Evolutionary conservation across 2,797 vertebrate genomes (phyloP).

Genomic region (Sciaenops ocellatus): DNA sequence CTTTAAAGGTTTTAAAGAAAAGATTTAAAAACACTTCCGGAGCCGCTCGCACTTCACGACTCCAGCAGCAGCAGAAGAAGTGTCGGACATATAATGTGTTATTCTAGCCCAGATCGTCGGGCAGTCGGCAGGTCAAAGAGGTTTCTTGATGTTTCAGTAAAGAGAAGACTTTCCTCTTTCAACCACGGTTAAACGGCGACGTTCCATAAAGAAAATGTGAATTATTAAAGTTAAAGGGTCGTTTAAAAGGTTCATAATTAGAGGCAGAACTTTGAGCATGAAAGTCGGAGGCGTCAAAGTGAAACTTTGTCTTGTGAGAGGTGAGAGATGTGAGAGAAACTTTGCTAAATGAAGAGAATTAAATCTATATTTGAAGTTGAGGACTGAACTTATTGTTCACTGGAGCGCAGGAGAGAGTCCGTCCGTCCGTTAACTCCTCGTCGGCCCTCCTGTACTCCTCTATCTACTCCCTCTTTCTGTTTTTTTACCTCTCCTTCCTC

Average conservation of each 20-base stretch:
- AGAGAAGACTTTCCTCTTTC: not conserved
- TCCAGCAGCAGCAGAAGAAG: not conserved
- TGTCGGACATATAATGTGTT: not conserved
- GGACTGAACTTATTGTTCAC: constrained; percentile 44
- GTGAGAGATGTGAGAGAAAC: constrained; percentile 35
- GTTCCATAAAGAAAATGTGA: not conserved
- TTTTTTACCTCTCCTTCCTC: not conserved
- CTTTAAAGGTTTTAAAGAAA: too few relatives aligned
- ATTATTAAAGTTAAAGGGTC: constrained; percentile 5
- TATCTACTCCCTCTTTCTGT: not conserved
- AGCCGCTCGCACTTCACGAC: too few relatives aligned
- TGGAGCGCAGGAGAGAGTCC: constrained; percentile 53
- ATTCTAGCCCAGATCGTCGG: not conserved
- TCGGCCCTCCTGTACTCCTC: not conserved
- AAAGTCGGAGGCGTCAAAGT: constrained; percentile 9
- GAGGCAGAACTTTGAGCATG: not conserved
- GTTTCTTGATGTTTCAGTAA: not conserved
- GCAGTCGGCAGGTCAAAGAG: not conserved
- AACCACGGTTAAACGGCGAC: not conserved
- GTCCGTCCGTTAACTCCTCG: constrained; percentile 41
- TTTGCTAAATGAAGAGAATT: constrained; percentile 37
- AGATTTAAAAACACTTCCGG: too few relatives aligned
- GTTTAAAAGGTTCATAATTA: constrained; percentile 15
- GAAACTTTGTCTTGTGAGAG: constrained; percentile 16
- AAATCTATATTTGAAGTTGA: constrained; percentile 28